A percentile compares a stretch with the other conserved stretches of the same genome.
These are phyloP conservation scores for Poecilia picta DNA, from an alignment of 2,797 vertebrate species.

Conservation along the genomic window DNA sequence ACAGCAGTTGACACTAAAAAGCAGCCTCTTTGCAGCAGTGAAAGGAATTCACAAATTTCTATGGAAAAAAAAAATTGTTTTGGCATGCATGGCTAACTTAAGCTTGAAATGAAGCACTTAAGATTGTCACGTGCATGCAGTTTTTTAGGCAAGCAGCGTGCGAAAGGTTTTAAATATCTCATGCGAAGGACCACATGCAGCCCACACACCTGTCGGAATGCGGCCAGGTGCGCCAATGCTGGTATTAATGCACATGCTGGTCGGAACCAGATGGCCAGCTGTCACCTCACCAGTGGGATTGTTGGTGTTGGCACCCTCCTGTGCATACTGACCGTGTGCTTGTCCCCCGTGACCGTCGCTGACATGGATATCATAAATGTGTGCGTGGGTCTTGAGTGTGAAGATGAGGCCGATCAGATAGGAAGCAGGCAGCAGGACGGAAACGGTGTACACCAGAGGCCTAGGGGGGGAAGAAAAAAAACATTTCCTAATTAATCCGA, in stretches of 20 bases:
- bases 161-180: neutral
- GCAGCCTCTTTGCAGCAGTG: neutral
- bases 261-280: constrained; percentile 21
- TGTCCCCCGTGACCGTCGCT: constrained; percentile 81
- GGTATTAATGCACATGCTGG: constrained; percentile 59
- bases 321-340: constrained; percentile 67
- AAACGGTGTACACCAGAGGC: constrained; percentile 86
- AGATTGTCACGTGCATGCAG: constrained; percentile 23
- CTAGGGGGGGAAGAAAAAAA: constrained; percentile 44
- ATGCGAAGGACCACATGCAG: constrained; percentile 19
- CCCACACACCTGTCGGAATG: constrained; percentile 51
- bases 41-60: neutral
- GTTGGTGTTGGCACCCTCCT: constrained; percentile 26
- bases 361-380: constrained; percentile 89
- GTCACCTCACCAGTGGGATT: constrained; percentile 39
- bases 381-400: constrained; percentile 88
- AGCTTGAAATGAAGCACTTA: neutral
- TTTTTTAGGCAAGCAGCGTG: neutral
- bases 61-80: neutral
- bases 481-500: neutral
- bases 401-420: constrained; percentile 89
- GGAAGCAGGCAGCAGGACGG: constrained; percentile 83
- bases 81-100: constrained; percentile 33
- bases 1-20: neutral
- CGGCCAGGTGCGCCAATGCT: constrained; percentile 35